These are phyloP conservation scores for Pogoniulus pusillus DNA, from an alignment of 2,797 vertebrate species.

Conservation along the genomic window DNA sequence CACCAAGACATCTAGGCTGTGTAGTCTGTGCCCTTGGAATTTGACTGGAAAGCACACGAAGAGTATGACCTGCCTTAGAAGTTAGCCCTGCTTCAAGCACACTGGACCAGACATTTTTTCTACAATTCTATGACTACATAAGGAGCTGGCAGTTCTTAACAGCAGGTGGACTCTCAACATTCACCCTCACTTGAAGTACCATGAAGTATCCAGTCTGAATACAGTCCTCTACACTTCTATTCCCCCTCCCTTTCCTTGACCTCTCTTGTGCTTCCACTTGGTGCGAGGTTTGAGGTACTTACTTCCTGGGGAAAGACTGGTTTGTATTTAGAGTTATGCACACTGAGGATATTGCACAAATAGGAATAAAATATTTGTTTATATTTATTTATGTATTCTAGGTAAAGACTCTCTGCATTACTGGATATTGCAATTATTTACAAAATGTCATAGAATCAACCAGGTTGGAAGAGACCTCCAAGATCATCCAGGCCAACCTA, in stretches of 20 bases:
- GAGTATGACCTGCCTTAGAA: neutral
- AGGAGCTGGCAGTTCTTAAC: neutral
- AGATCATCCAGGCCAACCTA: too few species aligned
- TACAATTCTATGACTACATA: neutral
- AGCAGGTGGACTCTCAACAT: neutral
- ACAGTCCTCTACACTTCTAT: neutral
- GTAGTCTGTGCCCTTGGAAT: neutral
- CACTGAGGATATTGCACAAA: neutral
- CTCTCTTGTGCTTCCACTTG: neutral
- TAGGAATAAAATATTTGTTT: slow-evolving; percentile 9
- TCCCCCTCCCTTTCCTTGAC: neutral
- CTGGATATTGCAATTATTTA: neutral
- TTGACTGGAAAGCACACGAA: neutral
- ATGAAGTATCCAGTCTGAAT: neutral
- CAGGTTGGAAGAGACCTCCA: too few species aligned
- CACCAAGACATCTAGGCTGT: neutral
- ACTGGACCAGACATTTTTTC: neutral
- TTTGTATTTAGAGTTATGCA: neutral
- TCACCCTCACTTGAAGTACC: neutral
- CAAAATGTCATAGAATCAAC: too few species aligned
- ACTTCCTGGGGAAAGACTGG: neutral
- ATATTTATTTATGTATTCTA: neutral
- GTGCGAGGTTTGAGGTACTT: neutral
- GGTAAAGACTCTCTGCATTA: neutral
- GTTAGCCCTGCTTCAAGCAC: neutral